phyloP scores from a whole-genome alignment of 2,888 invertebrate genomes.

The Thera britannica region DNA sequence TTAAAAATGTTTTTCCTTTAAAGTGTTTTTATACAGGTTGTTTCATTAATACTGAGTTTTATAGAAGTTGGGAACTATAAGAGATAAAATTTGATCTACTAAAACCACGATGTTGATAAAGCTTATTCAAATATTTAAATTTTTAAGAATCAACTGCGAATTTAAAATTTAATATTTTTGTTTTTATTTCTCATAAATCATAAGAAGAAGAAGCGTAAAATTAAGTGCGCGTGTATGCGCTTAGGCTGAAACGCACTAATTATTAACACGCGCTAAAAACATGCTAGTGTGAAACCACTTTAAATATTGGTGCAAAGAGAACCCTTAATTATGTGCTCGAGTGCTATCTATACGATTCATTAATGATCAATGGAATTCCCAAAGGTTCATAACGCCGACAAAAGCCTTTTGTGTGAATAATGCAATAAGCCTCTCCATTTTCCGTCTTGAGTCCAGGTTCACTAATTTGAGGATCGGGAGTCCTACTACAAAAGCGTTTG shows the following conservation, averaged over 20 bases:
- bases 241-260: too few species aligned
- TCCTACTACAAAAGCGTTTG: background rate
- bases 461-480: conserved; percentile 32
- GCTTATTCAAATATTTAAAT: too few species aligned
- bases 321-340: conserved; percentile 17
- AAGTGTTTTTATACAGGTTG: background rate
- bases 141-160: too few species aligned
- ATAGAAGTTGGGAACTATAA: too few species aligned
- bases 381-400: conserved; percentile 20
- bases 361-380: conserved; percentile 26
- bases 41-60: background rate
- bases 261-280: background rate
- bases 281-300: background rate
- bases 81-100: too few species aligned
- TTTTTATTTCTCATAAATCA: too few species aligned
- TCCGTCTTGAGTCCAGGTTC: conserved; percentile 22
- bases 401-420: conserved; percentile 28
- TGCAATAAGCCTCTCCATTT: conserved; percentile 23
- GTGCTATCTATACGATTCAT: conserved; percentile 21
- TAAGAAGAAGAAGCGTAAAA: too few species aligned
- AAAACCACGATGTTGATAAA: background rate
- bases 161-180: too few species aligned
- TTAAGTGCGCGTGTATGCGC: too few species aligned
- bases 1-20: background rate
- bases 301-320: conserved; percentile 13